A percentile compares a stretch with the other conserved stretches of the same genome.
Conservation (phyloP, 2,113 vertebrate species). For the Hippocampus barbouri region DNA sequence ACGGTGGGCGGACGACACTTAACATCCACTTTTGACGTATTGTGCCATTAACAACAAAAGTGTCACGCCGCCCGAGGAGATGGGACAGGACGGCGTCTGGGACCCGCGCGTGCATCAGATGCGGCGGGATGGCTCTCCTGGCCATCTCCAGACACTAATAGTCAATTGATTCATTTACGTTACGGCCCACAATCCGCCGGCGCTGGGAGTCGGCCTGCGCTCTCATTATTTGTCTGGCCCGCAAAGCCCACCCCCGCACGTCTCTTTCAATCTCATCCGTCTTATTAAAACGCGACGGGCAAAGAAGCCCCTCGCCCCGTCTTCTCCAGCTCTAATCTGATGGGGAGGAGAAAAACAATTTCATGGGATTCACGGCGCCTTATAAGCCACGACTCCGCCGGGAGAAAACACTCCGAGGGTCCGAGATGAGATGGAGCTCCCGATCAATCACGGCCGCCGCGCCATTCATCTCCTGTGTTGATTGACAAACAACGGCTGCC, state of each 20-base stretch:
- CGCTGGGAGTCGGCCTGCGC: conserved; percentile 19
- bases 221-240: conserved; percentile 68
- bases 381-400: conserved; percentile 43
- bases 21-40: conserved; percentile 59
- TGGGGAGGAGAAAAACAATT: conserved; percentile 63
- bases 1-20: conserved; percentile 60
- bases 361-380: conserved; percentile 59
- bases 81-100: conserved; percentile 49
- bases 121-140: conserved; percentile 57
- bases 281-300: conserved; percentile 68
- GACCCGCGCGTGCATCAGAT: conserved; percentile 63
- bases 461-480: conserved; percentile 37
- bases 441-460: conserved; percentile 55
- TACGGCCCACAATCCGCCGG: conserved; percentile 46
- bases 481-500: conserved; percentile 47
- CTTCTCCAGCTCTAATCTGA: conserved; percentile 46
- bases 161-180: conserved; percentile 67
- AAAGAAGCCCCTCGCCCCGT: conserved; percentile 51
- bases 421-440: conserved; percentile 63
- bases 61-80: conserved; percentile 43
- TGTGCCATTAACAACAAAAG: conserved; percentile 62
- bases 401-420: conserved; percentile 52
- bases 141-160: conserved; percentile 59
- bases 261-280: conserved; percentile 42
- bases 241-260: conserved; percentile 35